Percentiles rank a stretch among this genome's conserved stretches.
Evolutionary conservation across 2,797 vertebrate species (phyloP).

Genomic region (Eospalax fontanierii): DNA sequence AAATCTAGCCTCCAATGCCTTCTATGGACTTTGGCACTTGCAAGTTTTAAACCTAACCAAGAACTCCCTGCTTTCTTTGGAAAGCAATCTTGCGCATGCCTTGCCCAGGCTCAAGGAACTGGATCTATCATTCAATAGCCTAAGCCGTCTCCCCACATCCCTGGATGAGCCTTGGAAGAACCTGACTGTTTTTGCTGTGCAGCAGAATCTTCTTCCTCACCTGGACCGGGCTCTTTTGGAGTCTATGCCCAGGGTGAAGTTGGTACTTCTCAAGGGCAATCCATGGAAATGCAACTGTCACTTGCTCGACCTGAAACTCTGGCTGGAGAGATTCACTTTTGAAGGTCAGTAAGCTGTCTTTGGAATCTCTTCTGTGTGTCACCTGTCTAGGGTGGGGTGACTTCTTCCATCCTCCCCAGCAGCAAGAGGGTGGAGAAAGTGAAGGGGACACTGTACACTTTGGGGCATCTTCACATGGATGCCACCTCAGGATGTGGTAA

Average conservation of each 20-base stretch:
- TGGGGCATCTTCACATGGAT: not conserved
- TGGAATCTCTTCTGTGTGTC: not conserved
- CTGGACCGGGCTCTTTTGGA: slow-evolving; percentile 94
- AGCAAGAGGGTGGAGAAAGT: not conserved
- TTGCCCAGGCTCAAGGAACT: slow-evolving; percentile 94
- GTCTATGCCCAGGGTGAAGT: slow-evolving; percentile 93
- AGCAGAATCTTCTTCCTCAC: slow-evolving; percentile 94
- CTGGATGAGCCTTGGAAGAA: slow-evolving; percentile 94
- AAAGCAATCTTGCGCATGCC: slow-evolving; percentile 93
- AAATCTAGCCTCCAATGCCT: slow-evolving; percentile 91
- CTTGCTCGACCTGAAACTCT: slow-evolving; percentile 96
- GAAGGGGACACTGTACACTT: not conserved
- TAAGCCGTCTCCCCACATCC: slow-evolving; percentile 92
- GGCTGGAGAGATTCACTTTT: slow-evolving; percentile 97
- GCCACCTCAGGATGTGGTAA: not conserved
- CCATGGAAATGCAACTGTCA: slow-evolving; percentile 98
- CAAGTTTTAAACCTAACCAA: slow-evolving; percentile 94
- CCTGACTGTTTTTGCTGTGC: slow-evolving; percentile 94
- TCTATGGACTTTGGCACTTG: slow-evolving; percentile 93
- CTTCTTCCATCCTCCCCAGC: slow-evolving; percentile 37
- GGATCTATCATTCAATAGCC: slow-evolving; percentile 96
- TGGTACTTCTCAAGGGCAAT: slow-evolving; percentile 94
- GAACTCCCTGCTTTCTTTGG: slow-evolving; percentile 94
- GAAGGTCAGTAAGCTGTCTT: slow-evolving; percentile 92
- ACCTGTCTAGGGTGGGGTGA: not conserved